Conservation (phyloP, 2,888 invertebrate species). For the Amiota communis region DNA sequence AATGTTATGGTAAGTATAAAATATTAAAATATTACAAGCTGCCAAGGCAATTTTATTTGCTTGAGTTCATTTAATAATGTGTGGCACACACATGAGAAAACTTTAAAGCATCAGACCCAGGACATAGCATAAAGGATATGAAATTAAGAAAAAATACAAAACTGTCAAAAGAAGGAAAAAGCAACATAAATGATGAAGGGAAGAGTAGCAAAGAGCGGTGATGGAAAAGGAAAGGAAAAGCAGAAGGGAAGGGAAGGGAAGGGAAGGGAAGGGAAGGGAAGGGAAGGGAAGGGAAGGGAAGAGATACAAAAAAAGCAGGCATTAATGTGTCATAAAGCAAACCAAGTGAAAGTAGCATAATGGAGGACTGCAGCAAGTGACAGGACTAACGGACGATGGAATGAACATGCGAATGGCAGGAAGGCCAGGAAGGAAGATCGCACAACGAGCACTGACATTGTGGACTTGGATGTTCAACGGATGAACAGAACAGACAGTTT, state of each 20-base stretch:
- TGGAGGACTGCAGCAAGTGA: not conserved
- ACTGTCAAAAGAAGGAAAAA: not conserved
- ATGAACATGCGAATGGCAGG: too few species aligned
- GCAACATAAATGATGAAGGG: not conserved
- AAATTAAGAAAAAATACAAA: not conserved
- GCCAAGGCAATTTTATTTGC: constrained; percentile 55
- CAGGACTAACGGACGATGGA: not conserved
- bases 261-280: too few species aligned
- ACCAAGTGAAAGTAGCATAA: constrained; percentile 13
- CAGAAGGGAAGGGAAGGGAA: too few species aligned
- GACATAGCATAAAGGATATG: too few species aligned
- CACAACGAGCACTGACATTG: too few species aligned
- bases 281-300: too few species aligned
- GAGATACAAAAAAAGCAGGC: not conserved
- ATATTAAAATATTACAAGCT: constrained; percentile 1
- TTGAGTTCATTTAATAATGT: constrained; percentile 66
- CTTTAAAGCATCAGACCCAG: not conserved
- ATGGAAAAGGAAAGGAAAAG: too few species aligned
- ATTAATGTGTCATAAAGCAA: constrained; percentile 11
- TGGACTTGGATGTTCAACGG: too few species aligned
- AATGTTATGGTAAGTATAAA: too few species aligned
- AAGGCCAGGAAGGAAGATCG: too few species aligned
- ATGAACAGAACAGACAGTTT: too few species aligned
- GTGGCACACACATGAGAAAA: constrained; percentile 43
- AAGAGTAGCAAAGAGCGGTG: too few species aligned